Base-by-base conservation (phyloP, 2,888 invertebrate genomes). In the Dryobotodes eremita region DNA sequence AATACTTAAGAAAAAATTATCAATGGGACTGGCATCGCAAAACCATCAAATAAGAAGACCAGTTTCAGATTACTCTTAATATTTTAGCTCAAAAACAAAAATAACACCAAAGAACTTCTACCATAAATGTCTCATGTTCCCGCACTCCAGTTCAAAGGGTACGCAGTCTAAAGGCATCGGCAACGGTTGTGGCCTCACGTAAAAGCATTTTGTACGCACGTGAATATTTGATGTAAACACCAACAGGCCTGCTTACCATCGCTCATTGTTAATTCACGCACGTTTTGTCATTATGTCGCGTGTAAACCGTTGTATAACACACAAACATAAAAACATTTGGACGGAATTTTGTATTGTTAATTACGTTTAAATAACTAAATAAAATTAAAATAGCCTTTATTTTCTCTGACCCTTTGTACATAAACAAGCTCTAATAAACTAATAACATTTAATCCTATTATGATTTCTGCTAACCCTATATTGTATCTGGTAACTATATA, bases 191-290 rank as follows among this genome's bases (percentile, higher is more conserved):
- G 53, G 71, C 36, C 70, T 50, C 80, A 83, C 82, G 80, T 84
- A 83, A 86, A 87, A 87, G 81, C 84, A 86, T 88, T 88, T 88
- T 82, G 77, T 84, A 80, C 64, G 66, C 62, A 4, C 42, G 36
- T 88, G 81, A 86, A 88, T 88, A 86, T 83, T 88, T 87, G 69
- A 88, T 88, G 72, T 10, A 48, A 26, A 80, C 86, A 84, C 82
- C 83, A 85, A 86, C 81, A 76, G 66, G 64, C 61, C 61, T 66
- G 76, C 75, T 79, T 73, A 68, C 72, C 73, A 79, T 79, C 48
- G 55, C 55, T 80, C 87, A 85, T 88, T 80, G 78, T 83, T 88
- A 80, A 88, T 88, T 79, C 85, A 88, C 17, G 59, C 8, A 8
- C n/a, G 66, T n/a, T 71, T 64, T 26, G 55, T 73, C 68, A 79